A percentile compares a stretch with the other conserved stretches of the same genome.
phyloP scores from a whole-genome alignment of 2,797 vertebrate species.

The Cyclura pinguis region DNA sequence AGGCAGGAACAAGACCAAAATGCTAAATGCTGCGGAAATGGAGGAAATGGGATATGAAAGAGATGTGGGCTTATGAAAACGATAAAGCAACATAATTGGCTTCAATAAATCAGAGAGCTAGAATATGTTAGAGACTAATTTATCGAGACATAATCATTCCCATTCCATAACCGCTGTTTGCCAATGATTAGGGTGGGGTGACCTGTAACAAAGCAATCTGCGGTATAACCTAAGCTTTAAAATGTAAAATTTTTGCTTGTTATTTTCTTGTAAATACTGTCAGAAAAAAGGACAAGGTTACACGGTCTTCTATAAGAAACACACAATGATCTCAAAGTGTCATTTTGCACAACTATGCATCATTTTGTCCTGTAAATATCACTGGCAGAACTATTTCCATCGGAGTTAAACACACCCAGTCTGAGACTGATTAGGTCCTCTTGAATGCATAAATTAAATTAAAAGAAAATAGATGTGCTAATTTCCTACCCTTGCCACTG shows the following conservation, averaged over 20 bases:
- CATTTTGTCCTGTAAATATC: neutral
- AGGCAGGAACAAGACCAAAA: slow-evolving; percentile 28
- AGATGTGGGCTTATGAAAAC: slow-evolving; percentile 43
- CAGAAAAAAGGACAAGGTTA: neutral
- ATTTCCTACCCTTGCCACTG: neutral
- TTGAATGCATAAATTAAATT: neutral
- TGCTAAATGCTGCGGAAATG: neutral
- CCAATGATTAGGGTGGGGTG: neutral
- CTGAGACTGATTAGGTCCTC: neutral
- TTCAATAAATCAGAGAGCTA: slow-evolving; percentile 45
- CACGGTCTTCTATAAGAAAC: rapidly evolving
- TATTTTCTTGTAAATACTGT: slow-evolving; percentile 9
- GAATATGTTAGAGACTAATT: slow-evolving; percentile 45
- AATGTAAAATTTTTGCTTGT: slow-evolving; percentile 31
- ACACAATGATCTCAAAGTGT: neutral
- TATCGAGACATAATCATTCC: slow-evolving; percentile 27
- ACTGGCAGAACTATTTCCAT: neutral
- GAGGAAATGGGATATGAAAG: slow-evolving; percentile 23
- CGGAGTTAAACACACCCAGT: neutral
- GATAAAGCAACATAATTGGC: slow-evolving; percentile 50
- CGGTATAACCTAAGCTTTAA: slow-evolving; percentile 45
- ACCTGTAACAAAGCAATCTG: slow-evolving; percentile 54
- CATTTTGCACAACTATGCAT: neutral
- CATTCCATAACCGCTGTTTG: slow-evolving; percentile 39
- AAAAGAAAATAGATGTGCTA: neutral